Evolutionary conservation across 2,113 vertebrate genomes (phyloP), one percentile per base, ranked within the genome.

Genomic region (Prionailurus viverrinus): DNA sequence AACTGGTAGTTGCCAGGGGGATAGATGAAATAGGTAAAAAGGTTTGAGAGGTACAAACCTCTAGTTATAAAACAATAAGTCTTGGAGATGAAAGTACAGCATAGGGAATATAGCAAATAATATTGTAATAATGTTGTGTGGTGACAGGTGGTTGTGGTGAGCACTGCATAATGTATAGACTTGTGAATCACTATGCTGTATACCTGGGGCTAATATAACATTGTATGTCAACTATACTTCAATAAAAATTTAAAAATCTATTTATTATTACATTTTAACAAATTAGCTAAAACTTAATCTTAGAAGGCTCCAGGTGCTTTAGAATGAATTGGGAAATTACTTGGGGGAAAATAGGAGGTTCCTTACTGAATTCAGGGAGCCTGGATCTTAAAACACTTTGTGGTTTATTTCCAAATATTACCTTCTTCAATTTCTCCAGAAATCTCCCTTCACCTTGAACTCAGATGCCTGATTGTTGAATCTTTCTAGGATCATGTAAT

Each of bases 401-500:
- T 27, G 53, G 36, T 86, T 93, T 61, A 95, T 82, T 96, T 66
- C 82, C 61, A 73, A 94, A 81, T 2, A 92, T 45, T 29, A 71
- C 48, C 29, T 74, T 88, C 69, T 92, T 33, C 33, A 48, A 25
- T 90, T 90, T 96, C 61, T 87, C 39, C 18, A 95, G 21, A 19
- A 74, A 18, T 94, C 55, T 96, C 14, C 19, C 3, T 33, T 90
- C 45, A 90, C 15, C 51, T 55, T 92, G 80, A 33, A 94, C 55
- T 97, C 74, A 96, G 88, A 45, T 74, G 23, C 41, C n/a, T 61
- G 13, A 76, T 71, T 16, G 3, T 78, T 95, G 53, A 94, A 41
- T 61, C 51, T 82, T 92, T 82, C 71, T 33, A 68, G 51, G 71
- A 73, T 92, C 14, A 45, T 19, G 33, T 73, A 87, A 66, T 51